Base-by-base conservation (phyloP, 2,113 vertebrate species). In the Campylorhamphus procurvoides region DNA sequence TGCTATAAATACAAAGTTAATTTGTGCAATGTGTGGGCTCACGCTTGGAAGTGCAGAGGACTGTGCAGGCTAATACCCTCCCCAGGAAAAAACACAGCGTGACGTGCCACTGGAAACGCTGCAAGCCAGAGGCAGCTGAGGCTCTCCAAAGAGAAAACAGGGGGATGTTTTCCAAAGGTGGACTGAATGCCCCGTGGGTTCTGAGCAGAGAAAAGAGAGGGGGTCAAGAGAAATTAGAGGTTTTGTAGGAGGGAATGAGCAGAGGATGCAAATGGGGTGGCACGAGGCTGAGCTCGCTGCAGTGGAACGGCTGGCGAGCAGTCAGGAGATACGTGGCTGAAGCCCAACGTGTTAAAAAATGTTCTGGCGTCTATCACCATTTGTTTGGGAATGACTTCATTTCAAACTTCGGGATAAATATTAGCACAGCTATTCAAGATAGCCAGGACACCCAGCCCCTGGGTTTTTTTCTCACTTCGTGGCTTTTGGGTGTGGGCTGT, bases 401-500 rank as follows among this genome's bases (percentile, higher is more conserved):
- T 94, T 87, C 77, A 96, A 94, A 87, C 79, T 63, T 91, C 47
- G 68, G 87, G 77, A 90, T 89, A 95, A 91, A 77, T 79, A 90
- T 67, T 58, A 94, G 60, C 80, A 52, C 20, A 87, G 84, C 86
- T 84, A 64, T 64, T 86, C 86, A 84, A 85, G 86, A 88, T 79
- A 94, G 81, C 93, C 95, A 96, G 80, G 88, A 91, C 81, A 89
- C 76, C 63, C 66, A 4, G 44, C 63, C 92, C 78, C 84, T 91
- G 77, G 77, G 55, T 6, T 42, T 86, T 93, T 88, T 79, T 74
- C 87, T 89, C 87, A 67, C 68, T 94, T 95, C 66, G 77, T 94
- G 79, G 82, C 40, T 94, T 95, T 93, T 93, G 94, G 93, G 79
- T 94, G 85, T 95, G 94, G 92, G 91, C 89, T 92, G 42, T 86